Base-by-base conservation (phyloP, 2,113 vertebrate species). In the Mobula birostris region DNA sequence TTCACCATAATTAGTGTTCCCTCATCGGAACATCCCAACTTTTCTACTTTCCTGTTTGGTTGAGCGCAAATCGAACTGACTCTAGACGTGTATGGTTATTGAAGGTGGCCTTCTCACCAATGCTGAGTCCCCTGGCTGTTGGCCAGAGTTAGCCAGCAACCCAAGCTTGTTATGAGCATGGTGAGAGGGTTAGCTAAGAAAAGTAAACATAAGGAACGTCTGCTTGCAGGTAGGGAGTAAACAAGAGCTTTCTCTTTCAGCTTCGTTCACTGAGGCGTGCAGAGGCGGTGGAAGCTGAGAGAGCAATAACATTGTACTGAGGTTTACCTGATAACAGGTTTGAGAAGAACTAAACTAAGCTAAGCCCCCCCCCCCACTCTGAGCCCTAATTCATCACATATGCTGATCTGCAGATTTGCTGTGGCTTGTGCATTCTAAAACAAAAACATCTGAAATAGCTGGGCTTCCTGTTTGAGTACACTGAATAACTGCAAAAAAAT, bases 181-280 rank as follows among this genome's bases (percentile, higher is more conserved):
- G 48, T 48, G 48, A 48, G 48, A 48, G 48, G 48, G 48, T 48
- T 48, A 12, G 85, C 15, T 63, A 63, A 63, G 24, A 88, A 88
- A 88, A 63, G n/a, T 63, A 63, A 88, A 88, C 56, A 63, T 27
- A 88, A 63, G 63, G 58, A 27, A 63, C 27, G 7, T 7, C 2
- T 88, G 27, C 29, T n/a, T 14, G 27, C 12, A 63, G 48, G 85
- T n/a, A n/a, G 85, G 9, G 56, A 88, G 58, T n/a, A 63, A 63
- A n/a, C 85, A 88, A n/a, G 14, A 17, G 58, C 85, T 88, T 88
- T n/a, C 85, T 63, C 29, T 88, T 63, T 88, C 85, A 29, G 82
- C 27, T 19, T 27, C 24, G 40, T 12, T 87, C 83, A 66, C 14
- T 88, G 85, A 66, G 61, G 29, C 12, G 19, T 88, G n/a, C 58